Evolutionary conservation across 1,140 invertebrate species (phyloP).

Genomic region (Eriosoma lanigerum): DNA sequence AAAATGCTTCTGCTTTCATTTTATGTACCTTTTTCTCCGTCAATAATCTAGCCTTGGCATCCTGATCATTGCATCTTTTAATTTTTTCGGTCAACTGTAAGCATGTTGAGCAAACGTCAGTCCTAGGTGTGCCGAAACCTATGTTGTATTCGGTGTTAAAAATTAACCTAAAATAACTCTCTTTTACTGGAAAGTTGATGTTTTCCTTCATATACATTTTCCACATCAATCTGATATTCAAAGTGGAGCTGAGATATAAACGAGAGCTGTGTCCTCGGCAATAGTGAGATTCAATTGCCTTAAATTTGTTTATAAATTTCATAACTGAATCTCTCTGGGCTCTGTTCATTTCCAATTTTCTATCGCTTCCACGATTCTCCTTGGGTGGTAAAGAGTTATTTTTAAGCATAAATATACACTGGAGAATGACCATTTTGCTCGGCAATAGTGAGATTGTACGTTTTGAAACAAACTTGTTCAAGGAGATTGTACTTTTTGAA

Average conservation of each 20-base stretch:
- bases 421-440: too few relatives aligned
- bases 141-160: slow-evolving; percentile 51
- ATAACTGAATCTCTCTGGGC: not conserved
- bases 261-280: not conserved
- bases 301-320: not conserved
- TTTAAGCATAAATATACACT: too few relatives aligned
- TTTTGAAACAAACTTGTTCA: too few relatives aligned
- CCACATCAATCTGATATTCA: not conserved
- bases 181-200: not conserved
- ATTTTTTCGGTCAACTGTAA: slow-evolving; percentile 52
- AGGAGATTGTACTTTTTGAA: too few relatives aligned
- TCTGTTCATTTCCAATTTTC: not conserved
- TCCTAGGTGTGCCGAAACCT: slow-evolving; percentile 54
- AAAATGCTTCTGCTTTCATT: slow-evolving; percentile 56
- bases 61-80: slow-evolving; percentile 50
- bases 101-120: slow-evolving; percentile 55
- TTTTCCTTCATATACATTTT: not conserved
- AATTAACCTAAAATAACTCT: slow-evolving; percentile 8
- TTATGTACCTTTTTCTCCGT: slow-evolving; percentile 55
- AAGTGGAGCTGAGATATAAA: not conserved
- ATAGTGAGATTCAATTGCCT: not conserved
- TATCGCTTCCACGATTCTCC: not conserved
- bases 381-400: not conserved
- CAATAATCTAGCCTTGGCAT: slow-evolving; percentile 52
- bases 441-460: too few relatives aligned